Percentiles rank a stretch among this genome's conserved stretches.
phyloP scores from a whole-genome alignment of 2,113 vertebrate genomes.

The Thalassoma bifasciatum region DNA sequence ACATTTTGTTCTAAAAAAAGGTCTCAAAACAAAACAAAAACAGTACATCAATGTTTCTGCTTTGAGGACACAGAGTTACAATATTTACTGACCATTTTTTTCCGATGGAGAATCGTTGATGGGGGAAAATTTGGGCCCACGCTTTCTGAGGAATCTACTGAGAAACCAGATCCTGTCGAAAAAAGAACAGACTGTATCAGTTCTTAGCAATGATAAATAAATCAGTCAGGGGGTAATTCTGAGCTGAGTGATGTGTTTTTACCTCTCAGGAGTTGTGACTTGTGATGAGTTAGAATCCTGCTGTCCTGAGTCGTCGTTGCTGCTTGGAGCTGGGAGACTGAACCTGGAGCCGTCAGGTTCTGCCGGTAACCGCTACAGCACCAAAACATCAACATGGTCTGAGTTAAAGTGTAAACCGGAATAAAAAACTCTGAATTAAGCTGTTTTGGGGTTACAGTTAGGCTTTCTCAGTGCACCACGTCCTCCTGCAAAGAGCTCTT shows the following conservation, averaged over 20 bases:
- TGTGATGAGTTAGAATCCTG: constrained; percentile 35
- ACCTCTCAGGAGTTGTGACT: constrained; percentile 86
- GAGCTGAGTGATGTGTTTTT: constrained; percentile 2
- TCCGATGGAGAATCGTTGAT: constrained; percentile 36
- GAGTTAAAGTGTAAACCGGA: not conserved
- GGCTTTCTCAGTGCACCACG: not conserved
- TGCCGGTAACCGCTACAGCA: constrained; percentile 28
- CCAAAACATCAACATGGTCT: not conserved
- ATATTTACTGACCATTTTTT: constrained; percentile 54
- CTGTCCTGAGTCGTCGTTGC: constrained; percentile 51
- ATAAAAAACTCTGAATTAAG: not conserved
- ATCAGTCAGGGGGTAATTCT: no score
- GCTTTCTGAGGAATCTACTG: constrained; percentile 71
- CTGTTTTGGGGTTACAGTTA: not conserved
- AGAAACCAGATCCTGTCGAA: constrained; percentile 73
- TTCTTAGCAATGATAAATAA: not conserved
- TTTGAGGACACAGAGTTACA: not conserved
- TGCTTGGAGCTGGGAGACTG: constrained; percentile 65
- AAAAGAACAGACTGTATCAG: constrained; percentile 16
- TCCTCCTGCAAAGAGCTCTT: constrained; percentile 20
- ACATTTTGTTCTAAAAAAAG: no score
- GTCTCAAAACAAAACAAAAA: no score
- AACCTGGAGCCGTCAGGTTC: constrained; percentile 76
- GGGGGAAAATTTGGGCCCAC: constrained; percentile 27
- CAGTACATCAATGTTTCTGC: not conserved